Evolutionary conservation across 2,888 invertebrate genomes (phyloP).

Genomic region (Panorpa germanica): DNA sequence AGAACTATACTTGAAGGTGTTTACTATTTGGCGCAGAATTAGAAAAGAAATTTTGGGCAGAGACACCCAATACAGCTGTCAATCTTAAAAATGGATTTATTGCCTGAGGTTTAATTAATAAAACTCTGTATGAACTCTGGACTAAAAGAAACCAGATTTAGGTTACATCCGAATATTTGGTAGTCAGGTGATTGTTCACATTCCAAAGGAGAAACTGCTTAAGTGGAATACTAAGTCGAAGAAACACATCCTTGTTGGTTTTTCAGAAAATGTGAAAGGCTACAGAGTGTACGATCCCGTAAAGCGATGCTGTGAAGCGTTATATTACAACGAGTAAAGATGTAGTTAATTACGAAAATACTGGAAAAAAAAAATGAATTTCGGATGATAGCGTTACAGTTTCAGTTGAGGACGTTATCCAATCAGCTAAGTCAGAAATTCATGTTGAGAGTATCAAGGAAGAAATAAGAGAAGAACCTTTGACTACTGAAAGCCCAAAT

Average conservation of each 20-base stretch:
- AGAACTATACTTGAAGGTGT: constrained; percentile 15
- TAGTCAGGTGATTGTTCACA: constrained; percentile 16
- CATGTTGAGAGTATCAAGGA: too few relatives aligned
- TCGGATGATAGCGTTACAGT: background rate
- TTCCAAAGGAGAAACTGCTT: constrained; percentile 17
- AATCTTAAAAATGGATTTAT: constrained; percentile 11
- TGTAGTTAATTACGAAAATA: constrained; percentile 8
- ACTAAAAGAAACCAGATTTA: constrained; percentile 16
- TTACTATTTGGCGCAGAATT: constrained; percentile 15
- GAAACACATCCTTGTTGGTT: constrained; percentile 19
- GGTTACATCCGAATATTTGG: constrained; percentile 19
- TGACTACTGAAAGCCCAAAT: too few relatives aligned
- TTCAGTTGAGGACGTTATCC: background rate
- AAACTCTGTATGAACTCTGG: constrained; percentile 20
- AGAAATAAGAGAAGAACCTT: too few relatives aligned
- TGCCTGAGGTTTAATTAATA: constrained; percentile 7
- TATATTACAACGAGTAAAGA: constrained; percentile 5
- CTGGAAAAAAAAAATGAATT: background rate
- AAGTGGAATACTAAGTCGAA: constrained; percentile 18
- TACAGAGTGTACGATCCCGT: constrained; percentile 13
- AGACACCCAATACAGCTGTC: constrained; percentile 14
- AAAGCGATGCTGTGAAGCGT: too few relatives aligned
- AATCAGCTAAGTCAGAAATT: too few relatives aligned
- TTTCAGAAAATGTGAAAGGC: constrained; percentile 17
- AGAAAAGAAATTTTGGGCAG: constrained; percentile 16